Conservation (phyloP, 2,797 vertebrate species). For the Corythornis leucogaster region DNA sequence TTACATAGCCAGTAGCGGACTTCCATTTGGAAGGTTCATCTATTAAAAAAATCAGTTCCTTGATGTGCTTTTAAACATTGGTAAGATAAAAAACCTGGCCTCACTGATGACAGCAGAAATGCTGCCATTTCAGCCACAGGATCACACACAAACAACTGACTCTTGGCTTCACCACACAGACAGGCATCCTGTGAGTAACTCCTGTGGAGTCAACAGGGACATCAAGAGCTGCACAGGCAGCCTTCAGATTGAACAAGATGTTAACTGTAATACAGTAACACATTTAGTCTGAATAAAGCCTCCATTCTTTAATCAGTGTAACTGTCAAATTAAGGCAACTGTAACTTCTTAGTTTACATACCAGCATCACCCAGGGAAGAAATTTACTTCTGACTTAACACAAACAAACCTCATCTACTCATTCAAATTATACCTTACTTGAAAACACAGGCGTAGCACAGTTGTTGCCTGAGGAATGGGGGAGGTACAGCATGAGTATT, state of each 20-base stretch:
- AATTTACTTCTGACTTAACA: constrained; percentile 51
- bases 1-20: background rate
- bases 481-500: constrained; percentile 20
- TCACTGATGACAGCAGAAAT: background rate
- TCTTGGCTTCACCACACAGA: background rate
- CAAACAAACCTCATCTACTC: constrained; percentile 44
- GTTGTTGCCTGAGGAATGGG: constrained; percentile 7
- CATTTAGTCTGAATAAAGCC: constrained; percentile 50
- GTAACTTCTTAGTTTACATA: constrained; percentile 67
- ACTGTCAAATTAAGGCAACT: constrained; percentile 65
- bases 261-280: constrained; percentile 5
- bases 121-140: background rate
- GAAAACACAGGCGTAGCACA: constrained; percentile 30
- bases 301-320: constrained; percentile 66
- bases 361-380: constrained; percentile 66
- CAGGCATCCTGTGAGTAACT: background rate
- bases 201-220: background rate
- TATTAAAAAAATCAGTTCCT: background rate
- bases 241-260: background rate
- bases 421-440: constrained; percentile 38
- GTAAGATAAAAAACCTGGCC: background rate
- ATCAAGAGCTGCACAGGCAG: background rate
- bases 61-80: background rate
- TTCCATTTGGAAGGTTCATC: constrained; percentile 6
- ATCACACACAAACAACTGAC: background rate